Base-by-base conservation (phyloP, 2,888 invertebrate genomes). In the Thumatha senex region DNA sequence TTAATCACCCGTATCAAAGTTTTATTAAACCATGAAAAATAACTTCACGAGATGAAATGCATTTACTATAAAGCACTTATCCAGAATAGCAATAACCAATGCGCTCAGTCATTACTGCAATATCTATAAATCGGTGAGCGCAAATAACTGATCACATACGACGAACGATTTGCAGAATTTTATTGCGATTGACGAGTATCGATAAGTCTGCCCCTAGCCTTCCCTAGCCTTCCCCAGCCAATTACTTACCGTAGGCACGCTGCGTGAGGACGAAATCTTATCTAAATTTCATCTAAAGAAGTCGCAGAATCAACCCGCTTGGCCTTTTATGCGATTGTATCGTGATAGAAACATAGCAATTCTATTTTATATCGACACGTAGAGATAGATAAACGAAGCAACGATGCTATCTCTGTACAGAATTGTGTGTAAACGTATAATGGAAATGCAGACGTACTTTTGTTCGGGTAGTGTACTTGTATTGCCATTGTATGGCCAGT, bases 211-310 rank as follows among this genome's bases (percentile, higher is more conserved):
- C 76, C 80, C 78, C 67, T 72, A 70, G 71, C 69, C 69, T 73
- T 75, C 80, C 78, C 67, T 72, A 70, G 71, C 69, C 69, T 73
- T 75, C 82, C 81, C 80, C 74, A 78, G 83, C 84, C 90, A 90
- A 89, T 89, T 90, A 90, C 89, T 89, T 87, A 83, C 82, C 73
- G 72, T 67, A 63, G 63, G 71, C 66, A 47, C 63, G 66, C 73
- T 74, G 76, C 78, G 79, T 74, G 76, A 67, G 73, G 74, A 74
- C 72, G 60, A 63, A 58, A 67, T 63, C 72, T 78, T 88, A 89
- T 90, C 89, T 86, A 78, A 86, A 88, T 84, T 86, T 83, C 84
- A 89, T 89, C 90, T 78, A 61, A 79, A 81, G 80, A 79, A 81
- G 70, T 79, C 68, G 55, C 75, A 74, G 78, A 72, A 77, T 76